These are phyloP conservation scores for Danio aesculapii DNA, from an alignment of 2,797 vertebrate species.

Conservation along the genomic window DNA sequence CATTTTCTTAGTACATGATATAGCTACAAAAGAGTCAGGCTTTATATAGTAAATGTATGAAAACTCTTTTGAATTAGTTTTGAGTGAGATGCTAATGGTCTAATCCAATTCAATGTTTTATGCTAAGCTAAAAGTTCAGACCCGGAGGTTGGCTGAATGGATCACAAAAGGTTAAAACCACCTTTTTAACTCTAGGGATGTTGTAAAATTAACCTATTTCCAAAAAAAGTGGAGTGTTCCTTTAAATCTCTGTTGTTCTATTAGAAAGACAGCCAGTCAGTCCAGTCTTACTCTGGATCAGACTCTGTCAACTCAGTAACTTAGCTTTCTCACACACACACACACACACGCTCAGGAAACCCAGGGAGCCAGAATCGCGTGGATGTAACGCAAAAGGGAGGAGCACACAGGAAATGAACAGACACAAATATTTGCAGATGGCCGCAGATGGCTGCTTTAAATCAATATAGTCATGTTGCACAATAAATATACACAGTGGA, in stretches of 20 bases:
- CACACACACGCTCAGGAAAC: slow-evolving; percentile 64
- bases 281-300: neutral
- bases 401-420: slow-evolving; percentile 46
- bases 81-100: too few relatives aligned
- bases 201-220: too few relatives aligned
- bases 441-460: slow-evolving; percentile 32
- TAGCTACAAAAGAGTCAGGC: too few relatives aligned
- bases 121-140: too few relatives aligned
- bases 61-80: too few relatives aligned
- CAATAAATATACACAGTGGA: neutral
- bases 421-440: slow-evolving; percentile 47
- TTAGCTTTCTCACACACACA: neutral
- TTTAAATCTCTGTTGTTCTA: neutral
- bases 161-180: too few relatives aligned
- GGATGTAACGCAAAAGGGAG: slow-evolving; percentile 67
- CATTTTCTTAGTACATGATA: too few relatives aligned
- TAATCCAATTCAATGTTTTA: too few relatives aligned
- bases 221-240: too few relatives aligned
- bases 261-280: neutral
- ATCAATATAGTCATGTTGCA: neutral
- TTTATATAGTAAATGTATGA: too few relatives aligned
- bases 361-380: slow-evolving; percentile 64
- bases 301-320: neutral
- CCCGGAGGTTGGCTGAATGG: too few relatives aligned
- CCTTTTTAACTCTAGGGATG: too few relatives aligned